Evolutionary conservation across 2,888 invertebrate genomes (phyloP).

Genomic region (Iphiclides podalirius): DNA sequence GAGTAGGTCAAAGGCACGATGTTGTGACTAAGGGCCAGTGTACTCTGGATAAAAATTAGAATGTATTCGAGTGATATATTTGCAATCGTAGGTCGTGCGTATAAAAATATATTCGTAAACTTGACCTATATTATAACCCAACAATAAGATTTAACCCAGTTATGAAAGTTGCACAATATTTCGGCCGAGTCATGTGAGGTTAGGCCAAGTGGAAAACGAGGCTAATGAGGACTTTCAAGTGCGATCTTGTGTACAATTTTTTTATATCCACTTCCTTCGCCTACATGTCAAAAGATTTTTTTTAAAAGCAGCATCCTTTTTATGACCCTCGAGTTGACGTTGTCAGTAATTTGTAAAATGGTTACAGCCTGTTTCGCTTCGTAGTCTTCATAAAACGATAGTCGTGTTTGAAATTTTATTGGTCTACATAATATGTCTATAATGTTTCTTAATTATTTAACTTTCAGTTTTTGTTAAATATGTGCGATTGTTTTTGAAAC

Average conservation of each 20-base stretch:
- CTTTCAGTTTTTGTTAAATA: too few relatives aligned
- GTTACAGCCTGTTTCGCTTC: too few relatives aligned
- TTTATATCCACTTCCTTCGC: slow-evolving; percentile 34
- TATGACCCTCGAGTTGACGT: slow-evolving; percentile 2
- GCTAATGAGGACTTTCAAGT: slow-evolving; percentile 44
- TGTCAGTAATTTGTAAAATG: slow-evolving; percentile 15
- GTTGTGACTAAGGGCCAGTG: slow-evolving; percentile 20
- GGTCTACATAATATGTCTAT: too few relatives aligned
- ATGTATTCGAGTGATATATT: slow-evolving; percentile 15
- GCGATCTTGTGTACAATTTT: slow-evolving; percentile 28
- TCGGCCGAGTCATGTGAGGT: slow-evolving; percentile 43
- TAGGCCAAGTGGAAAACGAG: slow-evolving; percentile 41
- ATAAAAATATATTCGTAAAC: slow-evolving; percentile 42
- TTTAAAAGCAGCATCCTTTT: slow-evolving; percentile 1
- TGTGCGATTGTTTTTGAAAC: too few relatives aligned
- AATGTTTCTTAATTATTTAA: too few relatives aligned
- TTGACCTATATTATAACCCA: slow-evolving; percentile 59
- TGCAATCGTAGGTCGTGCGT: slow-evolving; percentile 26
- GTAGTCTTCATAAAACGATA: too few relatives aligned
- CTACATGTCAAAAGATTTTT: slow-evolving; percentile 22
- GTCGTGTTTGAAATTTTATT: too few relatives aligned
- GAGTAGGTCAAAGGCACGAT: slow-evolving; percentile 23
- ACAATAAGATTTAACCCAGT: slow-evolving; percentile 59
- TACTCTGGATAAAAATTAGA: slow-evolving; percentile 18
- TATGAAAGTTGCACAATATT: slow-evolving; percentile 59